Evolutionary conservation across 2,888 invertebrate species (phyloP).

Genomic region (Stenurella melanura): DNA sequence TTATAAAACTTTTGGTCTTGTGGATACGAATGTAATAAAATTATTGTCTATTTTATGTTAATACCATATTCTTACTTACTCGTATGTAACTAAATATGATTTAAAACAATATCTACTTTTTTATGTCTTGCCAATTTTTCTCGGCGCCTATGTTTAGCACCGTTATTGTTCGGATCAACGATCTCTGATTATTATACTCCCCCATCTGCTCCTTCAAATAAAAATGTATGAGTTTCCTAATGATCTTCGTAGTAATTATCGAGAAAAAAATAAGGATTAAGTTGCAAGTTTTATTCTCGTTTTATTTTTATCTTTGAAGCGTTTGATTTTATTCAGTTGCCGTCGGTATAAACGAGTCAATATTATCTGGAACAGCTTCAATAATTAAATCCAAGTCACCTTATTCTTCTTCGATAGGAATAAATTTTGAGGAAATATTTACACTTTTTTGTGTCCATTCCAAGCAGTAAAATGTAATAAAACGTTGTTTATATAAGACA

Average conservation of each 20-base stretch:
- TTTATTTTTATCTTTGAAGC: not conserved
- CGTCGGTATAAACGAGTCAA: not conserved
- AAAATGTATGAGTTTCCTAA: slow-evolving; percentile 38
- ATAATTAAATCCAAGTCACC: not conserved
- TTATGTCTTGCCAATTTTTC: not conserved
- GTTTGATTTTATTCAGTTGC: slow-evolving; percentile 16
- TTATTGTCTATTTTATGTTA: too few relatives aligned
- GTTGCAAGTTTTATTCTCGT: slow-evolving; percentile 27
- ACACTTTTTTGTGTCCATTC: too few relatives aligned
- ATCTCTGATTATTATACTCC: slow-evolving; percentile 41
- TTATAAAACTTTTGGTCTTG: too few relatives aligned
- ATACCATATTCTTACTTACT: too few relatives aligned
- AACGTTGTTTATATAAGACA: too few relatives aligned
- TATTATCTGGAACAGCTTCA: not conserved
- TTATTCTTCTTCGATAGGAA: not conserved
- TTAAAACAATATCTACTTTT: not conserved
- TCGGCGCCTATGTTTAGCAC: slow-evolving; percentile 28
- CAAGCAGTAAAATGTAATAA: too few relatives aligned
- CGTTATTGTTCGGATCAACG: slow-evolving; percentile 39
- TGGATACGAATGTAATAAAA: too few relatives aligned
- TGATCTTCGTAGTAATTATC: slow-evolving; percentile 32
- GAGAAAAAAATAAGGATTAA: slow-evolving; percentile 16
- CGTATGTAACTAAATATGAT: too few relatives aligned
- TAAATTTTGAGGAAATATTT: not conserved
- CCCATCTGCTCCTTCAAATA: slow-evolving; percentile 39